These are phyloP conservation scores for Alviniconcha strummeri DNA, from an alignment of 2,888 invertebrate genomes.

Conservation along the genomic window DNA sequence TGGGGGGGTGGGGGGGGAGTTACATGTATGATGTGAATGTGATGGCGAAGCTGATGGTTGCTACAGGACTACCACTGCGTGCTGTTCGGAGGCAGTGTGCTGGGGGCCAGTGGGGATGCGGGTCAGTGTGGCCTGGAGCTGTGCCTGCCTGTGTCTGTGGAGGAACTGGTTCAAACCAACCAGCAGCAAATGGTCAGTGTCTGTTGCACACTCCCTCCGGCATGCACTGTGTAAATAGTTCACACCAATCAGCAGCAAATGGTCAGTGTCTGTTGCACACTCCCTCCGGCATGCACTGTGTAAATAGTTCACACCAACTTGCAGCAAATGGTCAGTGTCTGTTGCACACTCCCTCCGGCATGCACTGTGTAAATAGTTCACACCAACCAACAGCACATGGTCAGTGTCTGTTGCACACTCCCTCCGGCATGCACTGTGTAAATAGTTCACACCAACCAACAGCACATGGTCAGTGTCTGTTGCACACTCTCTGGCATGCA, in stretches of 20 bases:
- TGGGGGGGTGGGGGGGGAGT: too few species aligned
- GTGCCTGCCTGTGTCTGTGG: conserved; percentile 96
- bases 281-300: conserved; percentile 25
- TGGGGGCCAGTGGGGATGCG: conserved; percentile 71
- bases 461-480: conserved; percentile 49
- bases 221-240: conserved; percentile 81
- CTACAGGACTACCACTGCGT: conserved; percentile 76
- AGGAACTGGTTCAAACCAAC: conserved; percentile 86
- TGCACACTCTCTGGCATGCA: too few species aligned
- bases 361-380: conserved; percentile 84
- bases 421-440: conserved; percentile 75
- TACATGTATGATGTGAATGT: too few species aligned
- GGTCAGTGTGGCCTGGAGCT: conserved; percentile 79
- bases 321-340: conserved; percentile 51
- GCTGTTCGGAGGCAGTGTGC: conserved; percentile 73
- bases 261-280: conserved; percentile 42
- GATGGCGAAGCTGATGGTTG: not conserved
- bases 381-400: conserved; percentile 60
- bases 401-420: conserved; percentile 38
- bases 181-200: conserved; percentile 55
- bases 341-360: too few species aligned
- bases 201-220: too few species aligned
- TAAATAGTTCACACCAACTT: conserved; percentile 84
- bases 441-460: conserved; percentile 80
- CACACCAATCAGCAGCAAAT: conserved; percentile 75